These are phyloP conservation scores for Lordiphosa andalusiaca DNA, from an alignment of 2,888 invertebrate species.

Conservation along the genomic window DNA sequence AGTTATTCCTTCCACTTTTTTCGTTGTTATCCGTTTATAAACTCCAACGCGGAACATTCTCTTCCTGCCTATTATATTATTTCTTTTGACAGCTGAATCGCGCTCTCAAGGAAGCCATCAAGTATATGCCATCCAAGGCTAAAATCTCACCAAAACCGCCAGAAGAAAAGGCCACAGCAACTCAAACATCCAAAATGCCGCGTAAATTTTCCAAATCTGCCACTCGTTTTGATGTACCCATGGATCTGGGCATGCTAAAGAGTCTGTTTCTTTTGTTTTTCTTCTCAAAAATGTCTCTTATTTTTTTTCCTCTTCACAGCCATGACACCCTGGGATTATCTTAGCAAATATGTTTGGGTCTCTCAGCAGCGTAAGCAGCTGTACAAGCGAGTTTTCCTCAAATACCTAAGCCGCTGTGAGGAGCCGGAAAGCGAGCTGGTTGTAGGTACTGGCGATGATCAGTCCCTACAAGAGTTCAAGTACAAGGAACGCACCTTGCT, in stretches of 20 bases:
- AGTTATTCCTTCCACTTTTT: too few species aligned
- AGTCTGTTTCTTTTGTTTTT: slow-evolving; percentile 23
- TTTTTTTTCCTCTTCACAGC: slow-evolving; percentile 78
- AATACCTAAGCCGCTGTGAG: slow-evolving; percentile 74
- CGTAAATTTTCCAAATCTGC: slow-evolving; percentile 88
- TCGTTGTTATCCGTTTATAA: too few species aligned
- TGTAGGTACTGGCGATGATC: slow-evolving; percentile 45
- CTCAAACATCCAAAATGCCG: slow-evolving; percentile 82
- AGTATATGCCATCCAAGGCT: slow-evolving; percentile 69
- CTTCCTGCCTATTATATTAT: too few species aligned
- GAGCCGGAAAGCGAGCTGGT: slow-evolving; percentile 54
- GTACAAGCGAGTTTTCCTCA: slow-evolving; percentile 82
- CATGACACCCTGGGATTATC: slow-evolving; percentile 86
- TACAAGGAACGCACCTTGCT: slow-evolving; percentile 74
- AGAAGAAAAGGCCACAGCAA: slow-evolving; percentile 58
- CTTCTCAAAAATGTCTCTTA: not conserved
- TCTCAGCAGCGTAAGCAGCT: slow-evolving; percentile 82
- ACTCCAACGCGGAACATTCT: too few species aligned
- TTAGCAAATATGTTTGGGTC: slow-evolving; percentile 85
- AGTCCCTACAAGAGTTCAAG: slow-evolving; percentile 58
- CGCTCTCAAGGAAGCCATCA: slow-evolving; percentile 77
- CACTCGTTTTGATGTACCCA: slow-evolving; percentile 88
- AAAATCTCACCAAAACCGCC: slow-evolving; percentile 38
- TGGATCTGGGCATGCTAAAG: slow-evolving; percentile 83
- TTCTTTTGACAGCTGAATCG: slow-evolving; percentile 79